phyloP scores from a whole-genome alignment of 1,140 invertebrate genomes.

The Oryctes rhinoceros region DNA sequence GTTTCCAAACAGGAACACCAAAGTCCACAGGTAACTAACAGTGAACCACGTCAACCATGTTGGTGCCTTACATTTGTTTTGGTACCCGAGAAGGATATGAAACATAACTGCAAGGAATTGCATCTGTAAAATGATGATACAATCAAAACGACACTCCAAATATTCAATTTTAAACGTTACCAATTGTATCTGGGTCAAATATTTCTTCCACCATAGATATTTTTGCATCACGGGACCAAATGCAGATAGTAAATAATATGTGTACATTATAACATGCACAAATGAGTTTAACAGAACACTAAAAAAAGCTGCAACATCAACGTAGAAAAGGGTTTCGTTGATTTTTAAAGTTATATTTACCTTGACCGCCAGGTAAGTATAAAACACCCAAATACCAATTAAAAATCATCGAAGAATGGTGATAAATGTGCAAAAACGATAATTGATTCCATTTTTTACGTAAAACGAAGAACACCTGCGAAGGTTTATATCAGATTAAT shows the following conservation, averaged over 20 bases:
- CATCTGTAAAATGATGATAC: background rate
- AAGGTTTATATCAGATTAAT: background rate
- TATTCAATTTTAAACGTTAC: slow-evolving; percentile 50
- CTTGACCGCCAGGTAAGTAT: slow-evolving; percentile 42
- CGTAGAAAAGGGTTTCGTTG: background rate
- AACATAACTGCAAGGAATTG: slow-evolving; percentile 41
- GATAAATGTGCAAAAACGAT: slow-evolving; percentile 42
- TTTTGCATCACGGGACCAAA: slow-evolving; percentile 63
- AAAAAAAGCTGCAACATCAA: slow-evolving; percentile 53
- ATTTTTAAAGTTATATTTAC: slow-evolving; percentile 13
- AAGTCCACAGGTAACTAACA: slow-evolving; percentile 41
- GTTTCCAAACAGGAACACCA: slow-evolving; percentile 43
- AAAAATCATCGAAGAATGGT: slow-evolving; percentile 42
- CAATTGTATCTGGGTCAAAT: slow-evolving; percentile 67
- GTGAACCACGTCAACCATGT: slow-evolving; percentile 42
- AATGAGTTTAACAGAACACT: slow-evolving; percentile 66
- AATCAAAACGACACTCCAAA: slow-evolving; percentile 18
- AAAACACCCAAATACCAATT: slow-evolving; percentile 42
- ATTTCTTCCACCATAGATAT: slow-evolving; percentile 69
- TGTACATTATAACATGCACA: slow-evolving; percentile 64
- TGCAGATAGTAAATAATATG: slow-evolving; percentile 63
- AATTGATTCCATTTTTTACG: slow-evolving; percentile 42
- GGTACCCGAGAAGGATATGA: slow-evolving; percentile 40
- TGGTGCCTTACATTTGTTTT: slow-evolving; percentile 40
- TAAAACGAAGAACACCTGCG: slow-evolving; percentile 41